Evolutionary conservation across 1,140 invertebrate species (phyloP).

Genomic region (Myzus persicae): DNA sequence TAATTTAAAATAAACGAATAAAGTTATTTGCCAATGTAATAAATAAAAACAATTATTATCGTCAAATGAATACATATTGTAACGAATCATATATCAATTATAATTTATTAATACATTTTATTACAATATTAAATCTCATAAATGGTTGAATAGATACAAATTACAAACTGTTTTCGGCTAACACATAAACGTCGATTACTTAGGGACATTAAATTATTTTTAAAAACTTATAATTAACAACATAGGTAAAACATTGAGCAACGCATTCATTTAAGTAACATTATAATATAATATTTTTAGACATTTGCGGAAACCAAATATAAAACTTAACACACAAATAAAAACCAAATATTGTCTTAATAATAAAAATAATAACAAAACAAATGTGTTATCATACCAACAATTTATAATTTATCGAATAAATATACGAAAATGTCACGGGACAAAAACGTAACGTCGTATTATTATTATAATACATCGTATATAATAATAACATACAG

Average conservation of each 20-base stretch:
- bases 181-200: background rate
- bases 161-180: slow-evolving; percentile 9
- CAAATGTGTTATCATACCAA: background rate
- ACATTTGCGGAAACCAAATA: background rate
- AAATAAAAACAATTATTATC: background rate
- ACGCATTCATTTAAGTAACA: slow-evolving; percentile 16
- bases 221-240: background rate
- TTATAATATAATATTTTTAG: background rate
- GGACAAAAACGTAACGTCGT: background rate
- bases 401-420: background rate
- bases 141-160: background rate
- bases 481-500: slow-evolving; percentile 2
- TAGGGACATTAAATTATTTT: background rate
- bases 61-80: background rate
- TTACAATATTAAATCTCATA: background rate
- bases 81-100: background rate
- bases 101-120: background rate
- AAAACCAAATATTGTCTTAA: background rate
- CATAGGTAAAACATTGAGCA: slow-evolving; percentile 7
- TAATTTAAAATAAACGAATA: background rate
- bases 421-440: background rate
- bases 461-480: background rate
- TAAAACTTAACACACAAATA: slow-evolving; percentile 17
- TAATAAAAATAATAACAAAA: background rate
- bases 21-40: background rate